Evolutionary conservation across 2,797 vertebrate genomes (phyloP).

Genomic region (Micromesistius poutassou): DNA sequence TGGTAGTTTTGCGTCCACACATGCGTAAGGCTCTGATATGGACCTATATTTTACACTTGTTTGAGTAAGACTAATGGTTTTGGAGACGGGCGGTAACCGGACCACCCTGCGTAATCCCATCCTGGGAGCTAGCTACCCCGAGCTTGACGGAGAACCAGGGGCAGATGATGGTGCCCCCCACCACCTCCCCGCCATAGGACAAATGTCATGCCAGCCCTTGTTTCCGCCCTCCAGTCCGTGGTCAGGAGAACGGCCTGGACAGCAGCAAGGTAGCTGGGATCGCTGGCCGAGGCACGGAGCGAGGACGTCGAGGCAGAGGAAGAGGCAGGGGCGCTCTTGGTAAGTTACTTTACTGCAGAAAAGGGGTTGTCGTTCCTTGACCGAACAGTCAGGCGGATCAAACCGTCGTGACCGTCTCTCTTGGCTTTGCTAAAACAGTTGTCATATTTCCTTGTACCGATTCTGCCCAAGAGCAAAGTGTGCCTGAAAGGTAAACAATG

Average conservation of each 20-base stretch:
- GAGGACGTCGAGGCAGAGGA: slow-evolving; percentile 89
- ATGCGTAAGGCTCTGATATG: not conserved
- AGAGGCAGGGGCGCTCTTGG: slow-evolving; percentile 86
- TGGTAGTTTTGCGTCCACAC: not conserved
- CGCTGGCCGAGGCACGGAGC: slow-evolving; percentile 85
- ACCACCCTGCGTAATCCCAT: not conserved
- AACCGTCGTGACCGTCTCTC: not conserved
- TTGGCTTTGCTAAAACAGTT: not conserved
- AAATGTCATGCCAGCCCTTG: not conserved
- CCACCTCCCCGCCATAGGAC: not conserved
- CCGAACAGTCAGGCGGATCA: not conserved
- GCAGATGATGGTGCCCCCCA: not conserved
- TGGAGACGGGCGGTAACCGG: not conserved
- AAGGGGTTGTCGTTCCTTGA: not conserved
- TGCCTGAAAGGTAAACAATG: not conserved
- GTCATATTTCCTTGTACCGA: not conserved
- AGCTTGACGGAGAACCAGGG: no score
- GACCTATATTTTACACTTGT: not conserved
- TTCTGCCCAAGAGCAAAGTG: not conserved
- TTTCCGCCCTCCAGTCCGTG: slow-evolving; percentile 77
- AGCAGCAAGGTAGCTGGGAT: slow-evolving; percentile 82
- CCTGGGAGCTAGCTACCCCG: not conserved
- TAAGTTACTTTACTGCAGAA: slow-evolving; percentile 45
- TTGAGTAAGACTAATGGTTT: not conserved
- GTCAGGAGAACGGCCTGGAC: slow-evolving; percentile 96